Conservation (phyloP, 2,797 vertebrate genomes). For the Acanthornis magna region DNA sequence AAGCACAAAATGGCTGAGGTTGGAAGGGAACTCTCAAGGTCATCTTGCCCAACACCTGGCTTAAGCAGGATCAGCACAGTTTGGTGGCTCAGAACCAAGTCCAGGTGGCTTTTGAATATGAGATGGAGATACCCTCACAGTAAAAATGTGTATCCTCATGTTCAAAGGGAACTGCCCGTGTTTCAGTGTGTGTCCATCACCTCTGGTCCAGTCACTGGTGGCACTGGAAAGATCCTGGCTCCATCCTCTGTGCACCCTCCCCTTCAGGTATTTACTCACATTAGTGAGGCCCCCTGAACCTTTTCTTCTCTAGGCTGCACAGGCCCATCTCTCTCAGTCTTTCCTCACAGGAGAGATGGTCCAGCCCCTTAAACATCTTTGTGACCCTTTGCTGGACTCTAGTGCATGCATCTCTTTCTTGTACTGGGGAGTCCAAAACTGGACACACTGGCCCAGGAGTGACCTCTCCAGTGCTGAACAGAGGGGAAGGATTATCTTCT, state of each 20-base stretch:
- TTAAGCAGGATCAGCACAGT: neutral
- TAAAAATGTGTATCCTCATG: neutral
- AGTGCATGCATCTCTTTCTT: neutral
- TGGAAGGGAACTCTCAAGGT: neutral
- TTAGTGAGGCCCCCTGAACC: neutral
- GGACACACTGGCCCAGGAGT: neutral
- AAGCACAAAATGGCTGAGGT: neutral
- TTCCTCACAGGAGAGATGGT: neutral
- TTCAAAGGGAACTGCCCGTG: neutral
- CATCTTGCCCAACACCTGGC: neutral
- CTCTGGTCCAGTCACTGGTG: neutral
- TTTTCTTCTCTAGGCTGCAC: neutral
- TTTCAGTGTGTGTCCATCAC: neutral
- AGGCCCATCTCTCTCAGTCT: neutral
- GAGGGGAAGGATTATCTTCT: neutral
- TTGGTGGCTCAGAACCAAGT: neutral
- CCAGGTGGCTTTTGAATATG: neutral
- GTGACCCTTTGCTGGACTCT: neutral
- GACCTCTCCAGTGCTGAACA: neutral
- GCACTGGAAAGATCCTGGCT: neutral
- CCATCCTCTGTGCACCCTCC: neutral
- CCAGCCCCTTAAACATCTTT: neutral
- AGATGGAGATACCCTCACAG: neutral
- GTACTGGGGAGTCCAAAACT: neutral
- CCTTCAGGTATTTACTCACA: neutral